These are phyloP conservation scores for Geodia barretti DNA, from an alignment of 37 sponge, comb jelly and placozoan species.

Conservation along the genomic window DNA sequence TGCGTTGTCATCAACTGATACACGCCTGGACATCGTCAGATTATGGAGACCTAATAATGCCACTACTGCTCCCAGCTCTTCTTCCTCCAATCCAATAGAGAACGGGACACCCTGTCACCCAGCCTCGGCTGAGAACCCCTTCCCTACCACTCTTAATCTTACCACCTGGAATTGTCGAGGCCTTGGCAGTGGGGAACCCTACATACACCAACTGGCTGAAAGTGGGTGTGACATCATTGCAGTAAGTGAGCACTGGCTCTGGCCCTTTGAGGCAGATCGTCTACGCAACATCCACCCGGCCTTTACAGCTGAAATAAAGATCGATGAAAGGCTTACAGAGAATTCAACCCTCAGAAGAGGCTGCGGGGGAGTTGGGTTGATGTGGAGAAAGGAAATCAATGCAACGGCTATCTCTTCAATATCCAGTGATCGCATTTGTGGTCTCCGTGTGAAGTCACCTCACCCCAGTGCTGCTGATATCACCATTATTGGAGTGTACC, in stretches of 20 bases:
- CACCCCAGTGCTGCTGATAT: neutral
- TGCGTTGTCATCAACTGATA: too few relatives aligned
- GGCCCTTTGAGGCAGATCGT: neutral
- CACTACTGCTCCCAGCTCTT: too few relatives aligned
- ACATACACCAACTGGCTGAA: slow-evolving; percentile 3
- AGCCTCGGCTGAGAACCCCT: too few relatives aligned
- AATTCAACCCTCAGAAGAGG: neutral
- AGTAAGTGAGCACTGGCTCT: slow-evolving; percentile 7
- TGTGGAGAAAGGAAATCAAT: neutral
- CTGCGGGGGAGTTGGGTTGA: neutral
- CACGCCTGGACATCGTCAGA: too few relatives aligned
- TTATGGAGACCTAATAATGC: too few relatives aligned
- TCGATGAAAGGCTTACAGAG: neutral
- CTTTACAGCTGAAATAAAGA: neutral
- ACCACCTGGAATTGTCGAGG: slow-evolving; percentile 5
- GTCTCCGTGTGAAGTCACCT: neutral
- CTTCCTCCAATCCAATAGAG: too few relatives aligned
- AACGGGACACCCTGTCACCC: too few relatives aligned
- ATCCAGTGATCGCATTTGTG: slow-evolving; percentile 1
- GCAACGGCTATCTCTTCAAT: neutral
- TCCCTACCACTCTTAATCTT: too few relatives aligned
- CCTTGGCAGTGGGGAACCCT: neutral
- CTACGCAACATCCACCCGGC: neutral
- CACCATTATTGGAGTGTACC: slow-evolving; percentile 13
- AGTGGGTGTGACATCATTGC: neutral